phyloP scores from a whole-genome alignment of 2,888 invertebrate species.

The Ennomos erosarius region DNA sequence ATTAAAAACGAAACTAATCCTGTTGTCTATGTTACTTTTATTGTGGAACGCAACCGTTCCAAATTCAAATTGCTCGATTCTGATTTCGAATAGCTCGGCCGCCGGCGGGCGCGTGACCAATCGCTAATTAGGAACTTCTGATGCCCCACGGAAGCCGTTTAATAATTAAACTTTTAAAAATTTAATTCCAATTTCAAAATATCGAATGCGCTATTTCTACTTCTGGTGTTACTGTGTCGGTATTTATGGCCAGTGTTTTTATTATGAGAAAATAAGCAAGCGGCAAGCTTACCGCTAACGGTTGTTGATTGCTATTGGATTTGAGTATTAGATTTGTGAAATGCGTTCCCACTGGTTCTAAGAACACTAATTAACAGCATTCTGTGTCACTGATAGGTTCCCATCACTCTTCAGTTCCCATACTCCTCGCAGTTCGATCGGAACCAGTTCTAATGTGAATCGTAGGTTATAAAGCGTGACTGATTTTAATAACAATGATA shows the following conservation, averaged over 20 bases:
- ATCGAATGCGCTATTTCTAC: constrained; percentile 71
- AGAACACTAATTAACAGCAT: constrained; percentile 35
- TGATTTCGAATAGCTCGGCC: constrained; percentile 66
- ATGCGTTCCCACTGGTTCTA: constrained; percentile 36
- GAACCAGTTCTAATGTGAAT: neutral
- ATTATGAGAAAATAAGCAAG: constrained; percentile 31
- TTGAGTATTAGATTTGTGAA: constrained; percentile 28
- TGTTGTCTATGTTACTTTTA: constrained; percentile 54
- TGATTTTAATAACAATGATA: constrained; percentile 8
- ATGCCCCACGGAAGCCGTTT: constrained; percentile 75
- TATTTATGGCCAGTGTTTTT: constrained; percentile 46
- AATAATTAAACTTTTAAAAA: constrained; percentile 79
- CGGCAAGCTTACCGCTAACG: constrained; percentile 30
- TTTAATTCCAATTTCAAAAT: constrained; percentile 77
- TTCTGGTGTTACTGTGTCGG: constrained; percentile 71
- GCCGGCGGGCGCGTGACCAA: constrained; percentile 81
- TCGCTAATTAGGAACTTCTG: constrained; percentile 81
- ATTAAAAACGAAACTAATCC: constrained; percentile 55
- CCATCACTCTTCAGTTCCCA: constrained; percentile 19
- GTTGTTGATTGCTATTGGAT: constrained; percentile 38
- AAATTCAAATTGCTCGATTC: constrained; percentile 80
- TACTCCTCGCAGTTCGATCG: neutral
- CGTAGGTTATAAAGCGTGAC: neutral
- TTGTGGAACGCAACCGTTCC: constrained; percentile 70
- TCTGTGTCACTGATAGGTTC: constrained; percentile 36